phyloP scores from a whole-genome alignment of 2,888 invertebrate genomes.

The Tricholauxania praeusta region DNA sequence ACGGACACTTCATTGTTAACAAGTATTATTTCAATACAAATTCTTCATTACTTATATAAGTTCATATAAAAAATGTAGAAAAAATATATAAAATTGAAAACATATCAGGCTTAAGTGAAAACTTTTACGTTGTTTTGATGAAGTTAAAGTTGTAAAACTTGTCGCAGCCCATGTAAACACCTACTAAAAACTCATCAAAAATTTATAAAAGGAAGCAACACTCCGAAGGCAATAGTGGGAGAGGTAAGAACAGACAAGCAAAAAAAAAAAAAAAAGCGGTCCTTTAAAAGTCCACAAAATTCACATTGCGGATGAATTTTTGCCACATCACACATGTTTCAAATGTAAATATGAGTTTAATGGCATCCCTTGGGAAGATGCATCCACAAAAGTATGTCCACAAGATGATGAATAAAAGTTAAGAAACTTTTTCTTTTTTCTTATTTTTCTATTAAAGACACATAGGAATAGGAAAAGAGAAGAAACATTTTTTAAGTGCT shows the following conservation, averaged over 20 bases:
- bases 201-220: constrained; percentile 8
- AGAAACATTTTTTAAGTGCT: constrained; percentile 13
- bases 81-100: too few species aligned
- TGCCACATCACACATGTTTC: constrained; percentile 35
- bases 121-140: too few species aligned
- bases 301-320: constrained; percentile 28
- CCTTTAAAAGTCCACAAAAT: constrained; percentile 7
- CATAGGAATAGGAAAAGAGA: not conserved
- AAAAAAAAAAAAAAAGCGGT: not conserved
- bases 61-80: too few species aligned
- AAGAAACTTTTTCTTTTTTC: constrained; percentile 17
- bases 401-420: constrained; percentile 28
- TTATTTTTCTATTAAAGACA: too few species aligned
- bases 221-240: constrained; percentile 20
- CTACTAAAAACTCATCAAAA: constrained; percentile 21
- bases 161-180: constrained; percentile 20
- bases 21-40: too few species aligned
- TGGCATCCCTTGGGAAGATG: constrained; percentile 34
- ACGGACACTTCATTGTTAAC: too few species aligned
- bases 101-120: too few species aligned
- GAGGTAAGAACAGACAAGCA: not conserved
- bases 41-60: too few species aligned
- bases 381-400: constrained; percentile 15
- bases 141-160: constrained; percentile 12
- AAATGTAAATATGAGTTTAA: constrained; percentile 41